These are phyloP conservation scores for Ptilonorhynchus violaceus DNA, from an alignment of 2,113 vertebrate species.

Conservation along the genomic window DNA sequence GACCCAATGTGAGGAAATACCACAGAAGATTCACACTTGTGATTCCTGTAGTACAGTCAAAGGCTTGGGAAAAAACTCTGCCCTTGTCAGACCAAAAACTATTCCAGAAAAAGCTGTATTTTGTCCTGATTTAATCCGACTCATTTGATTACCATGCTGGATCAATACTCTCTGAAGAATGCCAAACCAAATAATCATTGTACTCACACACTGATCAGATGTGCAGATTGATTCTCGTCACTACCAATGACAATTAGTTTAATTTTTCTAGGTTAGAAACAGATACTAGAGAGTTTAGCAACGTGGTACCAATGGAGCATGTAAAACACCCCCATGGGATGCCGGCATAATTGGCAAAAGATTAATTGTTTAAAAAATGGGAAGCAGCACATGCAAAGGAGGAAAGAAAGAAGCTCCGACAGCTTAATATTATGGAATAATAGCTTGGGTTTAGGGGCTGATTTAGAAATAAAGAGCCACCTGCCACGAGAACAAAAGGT, in stretches of 20 bases:
- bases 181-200: neutral
- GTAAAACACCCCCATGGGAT: conserved; percentile 41
- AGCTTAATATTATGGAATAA: neutral
- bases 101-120: neutral
- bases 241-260: neutral
- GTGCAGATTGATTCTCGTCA: neutral
- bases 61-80: neutral
- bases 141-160: neutral
- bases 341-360: conserved; percentile 45
- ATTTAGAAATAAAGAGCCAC: neutral
- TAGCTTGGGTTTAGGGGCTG: neutral
- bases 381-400: conserved; percentile 16
- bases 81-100: neutral
- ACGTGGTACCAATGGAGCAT: conserved; percentile 6
- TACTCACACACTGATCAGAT: neutral
- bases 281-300: conserved; percentile 13
- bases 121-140: neutral
- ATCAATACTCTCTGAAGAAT: neutral
- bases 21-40: fast-evolving
- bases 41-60: neutral
- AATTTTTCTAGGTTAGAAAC: conserved; percentile 13
- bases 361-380: conserved; percentile 46
- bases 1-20: neutral
- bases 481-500: neutral
- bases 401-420: neutral